These are phyloP conservation scores for Dolichopus griseipennis DNA, from an alignment of 2,888 invertebrate genomes.

Conservation along the genomic window DNA sequence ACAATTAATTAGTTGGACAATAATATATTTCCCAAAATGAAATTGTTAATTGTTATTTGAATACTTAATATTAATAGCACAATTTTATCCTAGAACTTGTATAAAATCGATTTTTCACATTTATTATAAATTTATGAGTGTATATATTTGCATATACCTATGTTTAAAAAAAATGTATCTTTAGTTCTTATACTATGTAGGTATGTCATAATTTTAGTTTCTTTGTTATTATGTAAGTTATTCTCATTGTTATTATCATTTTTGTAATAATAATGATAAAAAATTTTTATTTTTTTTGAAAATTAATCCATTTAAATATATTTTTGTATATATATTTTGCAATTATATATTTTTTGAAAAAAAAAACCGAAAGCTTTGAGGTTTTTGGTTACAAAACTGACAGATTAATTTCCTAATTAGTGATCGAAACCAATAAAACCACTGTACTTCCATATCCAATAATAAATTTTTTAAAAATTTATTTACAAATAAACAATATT, in stretches of 20 bases:
- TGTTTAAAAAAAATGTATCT: background rate
- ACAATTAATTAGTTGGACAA: too few relatives aligned
- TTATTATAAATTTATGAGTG: too few relatives aligned
- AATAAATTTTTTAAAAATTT: background rate
- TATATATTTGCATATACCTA: background rate
- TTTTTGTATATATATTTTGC: background rate
- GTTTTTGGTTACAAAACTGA: constrained; percentile 24
- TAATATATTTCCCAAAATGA: too few relatives aligned
- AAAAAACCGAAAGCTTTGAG: constrained; percentile 18
- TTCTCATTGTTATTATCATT: background rate
- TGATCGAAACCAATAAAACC: constrained; percentile 17
- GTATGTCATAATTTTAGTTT: background rate
- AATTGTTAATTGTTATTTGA: too few relatives aligned
- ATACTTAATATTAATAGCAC: too few relatives aligned
- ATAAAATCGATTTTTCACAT: too few relatives aligned
- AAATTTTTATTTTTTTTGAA: background rate
- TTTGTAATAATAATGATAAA: too few relatives aligned
- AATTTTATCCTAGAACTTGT: too few relatives aligned
- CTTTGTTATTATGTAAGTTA: too few relatives aligned
- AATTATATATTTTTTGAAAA: background rate
- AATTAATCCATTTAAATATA: background rate
- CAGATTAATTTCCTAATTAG: constrained; percentile 27
- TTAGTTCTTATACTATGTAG: too few relatives aligned
- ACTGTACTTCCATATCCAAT: background rate
- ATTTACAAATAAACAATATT: background rate